A percentile compares a stretch with the other conserved stretches of the same genome.
Evolutionary conservation across 2,113 vertebrate species (phyloP).

Genomic region (Echinops telfairi): DNA sequence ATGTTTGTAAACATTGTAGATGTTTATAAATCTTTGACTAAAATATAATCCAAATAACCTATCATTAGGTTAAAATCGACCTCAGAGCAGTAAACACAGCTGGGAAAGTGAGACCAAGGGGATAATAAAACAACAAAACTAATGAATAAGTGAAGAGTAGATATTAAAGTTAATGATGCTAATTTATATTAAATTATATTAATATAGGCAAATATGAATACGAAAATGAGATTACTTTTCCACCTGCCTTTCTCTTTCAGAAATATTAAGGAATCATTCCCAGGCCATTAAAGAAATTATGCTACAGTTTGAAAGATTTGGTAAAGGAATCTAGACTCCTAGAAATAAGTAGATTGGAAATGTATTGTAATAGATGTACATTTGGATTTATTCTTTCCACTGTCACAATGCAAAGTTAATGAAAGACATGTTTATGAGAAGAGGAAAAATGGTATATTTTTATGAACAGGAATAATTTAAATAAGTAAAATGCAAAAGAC

Average conservation of each 20-base stretch:
- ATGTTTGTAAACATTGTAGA: background rate
- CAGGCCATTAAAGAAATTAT: background rate
- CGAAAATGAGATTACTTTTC: constrained; percentile 9
- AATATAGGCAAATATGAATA: constrained; percentile 8
- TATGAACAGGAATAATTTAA: background rate
- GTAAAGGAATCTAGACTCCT: background rate
- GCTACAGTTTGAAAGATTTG: background rate
- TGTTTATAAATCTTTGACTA: constrained; percentile 1
- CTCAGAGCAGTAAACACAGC: background rate
- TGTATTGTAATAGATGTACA: background rate
- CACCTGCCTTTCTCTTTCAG: background rate
- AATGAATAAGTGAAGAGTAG: background rate
- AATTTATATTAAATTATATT: constrained; percentile 1
- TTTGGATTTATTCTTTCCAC: constrained; percentile 6
- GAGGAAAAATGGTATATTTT: background rate
- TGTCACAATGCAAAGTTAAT: background rate
- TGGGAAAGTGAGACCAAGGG: background rate
- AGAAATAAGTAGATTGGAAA: background rate
- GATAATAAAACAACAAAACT: background rate
- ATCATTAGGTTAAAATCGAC: constrained; percentile 33
- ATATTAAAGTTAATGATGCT: background rate
- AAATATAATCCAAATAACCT: constrained; percentile 34
- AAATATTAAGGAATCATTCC: background rate
- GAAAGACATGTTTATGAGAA: background rate
- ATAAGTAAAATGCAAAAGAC: background rate